Evolutionary conservation across 1,140 invertebrate genomes (phyloP).

Genomic region (Drosophila cardini): DNA sequence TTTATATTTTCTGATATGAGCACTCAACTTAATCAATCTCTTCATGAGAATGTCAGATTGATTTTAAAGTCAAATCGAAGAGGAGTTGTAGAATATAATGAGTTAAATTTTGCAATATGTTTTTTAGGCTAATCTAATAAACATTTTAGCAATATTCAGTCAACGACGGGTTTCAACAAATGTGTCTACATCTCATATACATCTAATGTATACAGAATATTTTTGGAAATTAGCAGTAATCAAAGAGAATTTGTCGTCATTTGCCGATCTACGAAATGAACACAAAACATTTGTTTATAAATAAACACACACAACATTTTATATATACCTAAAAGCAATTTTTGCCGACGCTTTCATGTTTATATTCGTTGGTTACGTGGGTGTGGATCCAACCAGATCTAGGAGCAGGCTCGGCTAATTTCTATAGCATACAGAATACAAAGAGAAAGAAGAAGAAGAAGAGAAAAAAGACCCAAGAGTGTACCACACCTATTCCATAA

Average conservation of each 20-base stretch:
- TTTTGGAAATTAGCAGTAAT: conserved; percentile 2
- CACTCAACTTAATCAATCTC: no score
- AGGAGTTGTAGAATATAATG: no score
- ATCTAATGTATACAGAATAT: conserved; percentile 7
- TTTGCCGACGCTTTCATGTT: conserved; percentile 39
- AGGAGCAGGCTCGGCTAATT: conserved; percentile 50
- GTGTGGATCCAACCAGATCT: conserved; percentile 48
- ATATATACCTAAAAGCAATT: conserved; percentile 33
- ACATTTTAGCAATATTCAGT: no score
- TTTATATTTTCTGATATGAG: no score
- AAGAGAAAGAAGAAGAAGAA: no score
- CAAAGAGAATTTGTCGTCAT: conserved; percentile 69
- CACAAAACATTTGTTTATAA: conserved; percentile 65
- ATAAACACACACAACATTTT: conserved; percentile 50
- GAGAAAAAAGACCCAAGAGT: not conserved
- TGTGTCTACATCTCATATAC: no score
- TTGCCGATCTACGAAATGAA: conserved; percentile 37
- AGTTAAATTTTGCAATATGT: no score
- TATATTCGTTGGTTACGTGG: conserved; percentile 52
- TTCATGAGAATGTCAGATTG: no score
- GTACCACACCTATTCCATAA: conserved; percentile 57
- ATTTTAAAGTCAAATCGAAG: no score
- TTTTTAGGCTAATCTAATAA: no score
- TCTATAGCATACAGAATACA: conserved; percentile 23
- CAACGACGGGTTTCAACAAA: no score